Conservation (phyloP, 2,888 invertebrate species). For the Pachycephus smyrnensis region DNA sequence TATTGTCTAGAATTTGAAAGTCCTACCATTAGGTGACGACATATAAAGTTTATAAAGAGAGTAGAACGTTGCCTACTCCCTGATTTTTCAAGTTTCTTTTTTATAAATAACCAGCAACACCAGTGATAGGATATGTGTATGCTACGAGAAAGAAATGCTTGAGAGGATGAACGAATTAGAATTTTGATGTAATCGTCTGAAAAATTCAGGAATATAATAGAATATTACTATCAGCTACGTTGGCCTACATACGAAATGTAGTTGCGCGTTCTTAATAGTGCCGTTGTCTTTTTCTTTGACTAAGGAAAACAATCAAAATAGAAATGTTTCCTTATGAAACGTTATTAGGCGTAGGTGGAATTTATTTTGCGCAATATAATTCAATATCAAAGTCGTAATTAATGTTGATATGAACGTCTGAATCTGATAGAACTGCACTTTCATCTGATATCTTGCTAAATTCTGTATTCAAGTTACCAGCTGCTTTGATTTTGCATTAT, state of each 20-base stretch:
- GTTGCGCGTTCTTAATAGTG: background rate
- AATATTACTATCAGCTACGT: background rate
- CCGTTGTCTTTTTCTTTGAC: background rate
- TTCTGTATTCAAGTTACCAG: background rate
- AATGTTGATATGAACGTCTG: background rate
- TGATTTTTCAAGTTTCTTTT: background rate
- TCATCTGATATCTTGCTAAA: background rate
- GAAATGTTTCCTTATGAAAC: background rate
- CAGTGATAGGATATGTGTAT: background rate
- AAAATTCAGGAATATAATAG: background rate
- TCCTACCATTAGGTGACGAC: background rate
- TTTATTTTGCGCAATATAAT: background rate
- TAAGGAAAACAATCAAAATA: background rate
- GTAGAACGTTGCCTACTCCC: background rate
- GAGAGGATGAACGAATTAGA: background rate
- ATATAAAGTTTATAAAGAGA: conserved; percentile 1
- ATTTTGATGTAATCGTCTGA: background rate
- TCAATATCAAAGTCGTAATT: background rate
- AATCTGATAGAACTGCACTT: background rate
- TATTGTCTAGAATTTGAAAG: conserved; percentile 9
- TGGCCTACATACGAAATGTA: background rate
- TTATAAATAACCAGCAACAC: background rate
- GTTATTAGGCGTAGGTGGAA: background rate
- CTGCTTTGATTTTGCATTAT: background rate
- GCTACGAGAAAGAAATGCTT: background rate